Base-by-base conservation (phyloP, 2,888 invertebrate genomes). In the Caenorhabditis sp. region DNA sequence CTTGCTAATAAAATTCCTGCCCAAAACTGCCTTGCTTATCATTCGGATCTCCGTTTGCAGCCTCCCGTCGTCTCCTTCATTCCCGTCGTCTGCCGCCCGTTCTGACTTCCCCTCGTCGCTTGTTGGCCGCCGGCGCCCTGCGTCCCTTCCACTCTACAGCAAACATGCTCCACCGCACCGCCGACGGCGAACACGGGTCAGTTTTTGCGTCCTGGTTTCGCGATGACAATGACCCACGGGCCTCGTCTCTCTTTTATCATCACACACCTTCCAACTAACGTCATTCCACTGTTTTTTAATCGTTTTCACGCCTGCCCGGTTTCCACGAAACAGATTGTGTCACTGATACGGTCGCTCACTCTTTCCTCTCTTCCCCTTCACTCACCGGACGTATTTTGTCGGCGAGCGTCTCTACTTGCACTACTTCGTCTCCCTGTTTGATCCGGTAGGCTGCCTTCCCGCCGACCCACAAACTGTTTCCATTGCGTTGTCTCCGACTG, bases 111-210 rank as follows among this genome's bases (percentile, higher is more conserved):
- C 50, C 56, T 39, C 30, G 37, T 48, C 13, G 22, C n/a, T 15
- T 8, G 26, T 32, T 58, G 41, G 65, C 26, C 24, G 45, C 35
- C 53, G 53, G 32, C 43, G 43, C 43, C 45, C 30, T 61, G 32
- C 43, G 58, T 27, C 43, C 45, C 30, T 43, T 66, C 41, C 43
- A 74, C 48, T 48, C 61, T n/a, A 26, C 75, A 30, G 59, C 71
- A 76, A 76, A 58, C 46, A 39, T 65, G 76, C 76, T 76, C 76
- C 76, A 76, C 41, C 76, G 76, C 22, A 76, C 63, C 22, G 48
- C 52, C 22, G 62, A 41, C 43, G 43, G 17, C 55, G 74, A 75
- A 68, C 68, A 70, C 75, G 75, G 70, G 75, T 75, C 62, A 70
- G 76, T 76, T 75, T 43, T 26, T n/a, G 32, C 20, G 45, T 41